These are phyloP conservation scores for Tetrax tetrax DNA, from an alignment of 2,113 vertebrate species.

Conservation along the genomic window DNA sequence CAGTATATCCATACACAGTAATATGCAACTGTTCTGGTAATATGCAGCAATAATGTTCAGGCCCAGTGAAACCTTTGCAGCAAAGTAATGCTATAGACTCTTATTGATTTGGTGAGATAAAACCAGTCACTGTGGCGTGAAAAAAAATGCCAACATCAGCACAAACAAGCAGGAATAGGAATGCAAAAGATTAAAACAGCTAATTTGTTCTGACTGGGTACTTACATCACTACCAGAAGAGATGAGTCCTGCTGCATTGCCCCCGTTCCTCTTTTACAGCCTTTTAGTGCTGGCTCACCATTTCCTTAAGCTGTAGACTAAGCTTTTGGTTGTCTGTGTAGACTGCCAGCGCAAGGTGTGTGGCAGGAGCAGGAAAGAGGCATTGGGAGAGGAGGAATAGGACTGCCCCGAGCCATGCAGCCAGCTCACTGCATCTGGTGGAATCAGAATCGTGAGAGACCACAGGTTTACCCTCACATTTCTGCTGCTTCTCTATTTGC, in stretches of 20 bases:
- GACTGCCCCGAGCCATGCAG: background rate
- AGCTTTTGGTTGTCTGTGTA: background rate
- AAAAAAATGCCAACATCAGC: background rate
- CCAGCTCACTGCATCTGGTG: fast-evolving
- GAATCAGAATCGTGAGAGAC: background rate
- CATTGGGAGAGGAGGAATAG: background rate
- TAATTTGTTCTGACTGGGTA: background rate
- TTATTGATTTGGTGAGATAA: background rate
- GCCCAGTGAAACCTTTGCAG: background rate
- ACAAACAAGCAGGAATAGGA: background rate
- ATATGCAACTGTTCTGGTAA: fast-evolving
- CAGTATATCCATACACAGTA: too few species aligned
- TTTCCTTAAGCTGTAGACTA: background rate
- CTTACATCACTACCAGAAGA: background rate
- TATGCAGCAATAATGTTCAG: too few species aligned
- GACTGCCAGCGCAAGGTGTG: background rate
- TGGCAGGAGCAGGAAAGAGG: background rate
- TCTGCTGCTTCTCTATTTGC: background rate
- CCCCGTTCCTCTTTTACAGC: background rate
- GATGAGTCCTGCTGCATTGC: fast-evolving
- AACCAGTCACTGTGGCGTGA: background rate
- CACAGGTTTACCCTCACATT: background rate
- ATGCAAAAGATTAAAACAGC: background rate
- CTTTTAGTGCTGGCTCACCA: background rate
- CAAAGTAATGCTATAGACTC: background rate